Percentiles rank a stretch among this genome's conserved stretches.
Evolutionary conservation across 2,888 invertebrate genomes (phyloP).

Genomic region (Rhagonycha fulva): DNA sequence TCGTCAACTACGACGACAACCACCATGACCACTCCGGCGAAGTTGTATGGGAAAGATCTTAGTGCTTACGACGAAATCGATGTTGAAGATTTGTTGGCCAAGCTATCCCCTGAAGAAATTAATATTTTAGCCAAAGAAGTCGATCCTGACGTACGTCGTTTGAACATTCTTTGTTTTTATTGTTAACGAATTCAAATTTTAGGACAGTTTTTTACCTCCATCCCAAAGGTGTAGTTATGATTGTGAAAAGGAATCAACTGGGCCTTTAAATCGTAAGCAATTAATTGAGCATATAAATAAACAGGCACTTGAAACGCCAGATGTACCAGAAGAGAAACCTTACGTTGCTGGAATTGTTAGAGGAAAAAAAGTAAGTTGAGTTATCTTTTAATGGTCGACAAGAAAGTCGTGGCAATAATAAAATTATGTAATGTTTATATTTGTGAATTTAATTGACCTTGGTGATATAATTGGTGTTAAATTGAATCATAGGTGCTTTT

Average conservation of each 20-base stretch:
- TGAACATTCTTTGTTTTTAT: background rate
- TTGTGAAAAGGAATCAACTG: conserved; percentile 93
- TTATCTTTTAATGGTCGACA: background rate
- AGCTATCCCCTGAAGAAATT: conserved; percentile 93
- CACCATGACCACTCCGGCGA: conserved; percentile 88
- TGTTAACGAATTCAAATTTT: conserved; percentile 53
- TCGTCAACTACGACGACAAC: conserved; percentile 87
- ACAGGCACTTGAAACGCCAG: conserved; percentile 97
- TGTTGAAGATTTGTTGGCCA: conserved; percentile 91
- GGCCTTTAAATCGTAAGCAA: conserved; percentile 93
- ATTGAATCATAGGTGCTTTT: background rate
- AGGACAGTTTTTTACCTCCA: conserved; percentile 97
- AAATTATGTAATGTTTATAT: background rate
- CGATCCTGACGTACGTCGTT: conserved; percentile 93
- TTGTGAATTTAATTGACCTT: background rate
- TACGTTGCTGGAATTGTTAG: conserved; percentile 88
- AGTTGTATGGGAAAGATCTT: conserved; percentile 87
- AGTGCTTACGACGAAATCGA: conserved; percentile 93
- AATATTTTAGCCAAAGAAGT: conserved; percentile 98
- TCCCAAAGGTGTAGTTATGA: conserved; percentile 95
- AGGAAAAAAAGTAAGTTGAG: conserved; percentile 78
- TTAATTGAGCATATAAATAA: conserved; percentile 96
- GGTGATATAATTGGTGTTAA: background rate
- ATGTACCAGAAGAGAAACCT: conserved; percentile 94
- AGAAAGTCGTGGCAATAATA: background rate